A percentile compares a stretch with the other conserved stretches of the same genome.
Evolutionary conservation across 2,113 vertebrate species (phyloP).

Genomic region (Aix galericulata): DNA sequence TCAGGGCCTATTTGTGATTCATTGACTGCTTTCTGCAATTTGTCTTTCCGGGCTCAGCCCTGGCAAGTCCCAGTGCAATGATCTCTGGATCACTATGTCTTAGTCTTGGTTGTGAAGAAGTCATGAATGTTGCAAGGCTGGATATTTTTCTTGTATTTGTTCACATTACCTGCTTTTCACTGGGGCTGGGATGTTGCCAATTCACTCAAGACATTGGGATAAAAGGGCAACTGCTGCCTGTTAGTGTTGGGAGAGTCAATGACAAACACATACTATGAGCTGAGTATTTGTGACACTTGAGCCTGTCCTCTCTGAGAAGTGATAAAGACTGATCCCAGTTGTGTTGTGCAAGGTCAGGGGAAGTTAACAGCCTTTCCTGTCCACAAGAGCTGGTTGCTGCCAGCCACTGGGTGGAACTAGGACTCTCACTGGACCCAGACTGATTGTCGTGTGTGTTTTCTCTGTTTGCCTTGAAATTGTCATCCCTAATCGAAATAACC

Average conservation of each 20-base stretch:
- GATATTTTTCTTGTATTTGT: neutral
- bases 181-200: neutral
- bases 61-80: no score
- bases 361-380: neutral
- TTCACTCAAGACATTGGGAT: neutral
- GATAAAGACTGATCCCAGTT: neutral
- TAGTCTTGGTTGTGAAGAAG: neutral
- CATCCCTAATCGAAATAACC: neutral
- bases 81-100: neutral
- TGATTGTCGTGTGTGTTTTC: neutral
- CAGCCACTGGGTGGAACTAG: accelerated
- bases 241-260: neutral
- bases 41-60: neutral
- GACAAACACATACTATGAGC: neutral
- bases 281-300: neutral
- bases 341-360: accelerated
- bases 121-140: neutral
- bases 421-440: neutral
- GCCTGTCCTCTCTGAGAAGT: accelerated
- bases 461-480: neutral
- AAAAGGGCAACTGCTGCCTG: neutral
- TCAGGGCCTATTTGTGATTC: neutral
- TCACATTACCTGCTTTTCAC: neutral
- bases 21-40: neutral
- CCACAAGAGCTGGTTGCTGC: neutral